Base-by-base conservation (phyloP, 2,888 invertebrate species). In the Mamestra brassicae region DNA sequence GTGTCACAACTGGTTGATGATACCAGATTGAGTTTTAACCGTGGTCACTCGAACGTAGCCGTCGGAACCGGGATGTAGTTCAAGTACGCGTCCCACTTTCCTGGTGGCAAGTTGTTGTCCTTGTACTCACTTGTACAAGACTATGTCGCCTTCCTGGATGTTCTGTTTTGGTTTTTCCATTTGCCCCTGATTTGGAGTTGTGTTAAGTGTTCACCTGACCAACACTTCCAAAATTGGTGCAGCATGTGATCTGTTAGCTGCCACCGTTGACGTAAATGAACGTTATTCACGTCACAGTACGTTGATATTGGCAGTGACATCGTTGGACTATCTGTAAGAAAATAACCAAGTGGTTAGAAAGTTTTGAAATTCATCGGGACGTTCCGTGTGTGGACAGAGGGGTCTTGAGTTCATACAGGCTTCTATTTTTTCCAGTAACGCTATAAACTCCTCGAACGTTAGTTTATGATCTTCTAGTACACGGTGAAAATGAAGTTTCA, bases 41-140 rank as follows among this genome's bases (percentile, higher is more conserved):
- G 45, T 63, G 45, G 62, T 63, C 26, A 63, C 62, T 26, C 47
- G 47, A 47, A 47, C 34, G 8, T 34, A 47, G 15, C 63, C 63
- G 26, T 63, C 63, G 8, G 47, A 47, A 15, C 63, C 63, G 3
- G 55, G 42, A 8, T 67, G 67, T 10, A 67, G 42, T 57, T 57
- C 45, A 17, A 67, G 26, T 17, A 67, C 7, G 34, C 55, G 55
- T 17, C 67, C 67, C 67, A 57, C 8, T 67, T 57, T 67, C 55
- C 57, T 67, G 45, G 67, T 3, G 57, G 47, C n/a, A 68, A 47
- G 36, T 68, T 68, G 36, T 68, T 58, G 36, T 68, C 47, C 45
- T 58, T 58, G 47, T n/a, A n/a, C n/a, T n/a, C n/a, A n/a, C n/a
- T n/a, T n/a, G n/a, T n/a, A n/a, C 36, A 58, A 15, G 36, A 68